Evolutionary conservation across 1,140 invertebrate species (phyloP).

Genomic region (Ooceraea biroi): DNA sequence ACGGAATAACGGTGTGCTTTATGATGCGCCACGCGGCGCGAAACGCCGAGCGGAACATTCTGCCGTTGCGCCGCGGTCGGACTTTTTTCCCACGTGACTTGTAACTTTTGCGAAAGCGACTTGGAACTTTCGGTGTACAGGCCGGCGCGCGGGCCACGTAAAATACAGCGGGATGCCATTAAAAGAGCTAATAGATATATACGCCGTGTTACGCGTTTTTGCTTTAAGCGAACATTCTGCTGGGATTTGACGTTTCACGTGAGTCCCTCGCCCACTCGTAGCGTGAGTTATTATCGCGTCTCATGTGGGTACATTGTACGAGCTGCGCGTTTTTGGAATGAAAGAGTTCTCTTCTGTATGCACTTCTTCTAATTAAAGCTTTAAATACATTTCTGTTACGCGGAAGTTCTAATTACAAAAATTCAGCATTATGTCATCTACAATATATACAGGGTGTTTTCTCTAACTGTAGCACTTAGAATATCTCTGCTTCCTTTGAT

Average conservation of each 20-base stretch:
- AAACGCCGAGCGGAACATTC: constrained; percentile 42
- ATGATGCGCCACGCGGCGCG: constrained; percentile 10
- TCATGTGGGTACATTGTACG: neutral
- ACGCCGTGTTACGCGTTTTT: constrained; percentile 37
- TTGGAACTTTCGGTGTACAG: constrained; percentile 49
- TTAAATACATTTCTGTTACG: neutral
- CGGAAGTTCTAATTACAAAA: neutral
- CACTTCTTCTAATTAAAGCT: constrained; percentile 26
- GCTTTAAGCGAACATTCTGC: constrained; percentile 39
- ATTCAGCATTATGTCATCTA: neutral
- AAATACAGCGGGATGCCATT: constrained; percentile 55
- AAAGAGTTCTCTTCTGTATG: neutral
- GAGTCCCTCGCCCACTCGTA: neutral
- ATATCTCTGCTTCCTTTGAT: too few relatives aligned
- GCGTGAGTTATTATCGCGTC: constrained; percentile 13
- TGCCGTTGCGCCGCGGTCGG: constrained; percentile 19
- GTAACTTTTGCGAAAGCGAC: constrained; percentile 60
- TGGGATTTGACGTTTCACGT: constrained; percentile 27
- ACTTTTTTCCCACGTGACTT: constrained; percentile 65
- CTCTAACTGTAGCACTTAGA: too few relatives aligned
- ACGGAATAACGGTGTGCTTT: constrained; percentile 38
- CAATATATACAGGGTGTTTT: too few relatives aligned
- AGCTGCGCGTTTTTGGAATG: neutral
- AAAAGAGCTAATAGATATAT: constrained; percentile 57
- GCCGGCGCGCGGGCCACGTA: neutral